Base-by-base conservation (phyloP, 2,113 vertebrate genomes). In the Nothobranchius kuhntae region DNA sequence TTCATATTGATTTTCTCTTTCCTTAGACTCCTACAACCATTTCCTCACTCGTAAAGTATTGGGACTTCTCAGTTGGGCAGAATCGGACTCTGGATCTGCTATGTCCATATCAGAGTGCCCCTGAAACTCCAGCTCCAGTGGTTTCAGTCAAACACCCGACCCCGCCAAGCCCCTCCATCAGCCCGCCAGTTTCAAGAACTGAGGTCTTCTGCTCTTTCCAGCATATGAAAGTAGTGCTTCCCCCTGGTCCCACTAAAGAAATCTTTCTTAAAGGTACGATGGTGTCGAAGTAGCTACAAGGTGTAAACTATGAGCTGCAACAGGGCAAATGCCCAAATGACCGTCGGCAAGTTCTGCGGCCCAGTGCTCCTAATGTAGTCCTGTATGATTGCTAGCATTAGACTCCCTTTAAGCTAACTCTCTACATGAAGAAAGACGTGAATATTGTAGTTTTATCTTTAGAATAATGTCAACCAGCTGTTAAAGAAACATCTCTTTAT, bases 151-250 rank as follows among this genome's bases (percentile, higher is more conserved):
- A 11, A 11, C 9, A 50, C 0, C 58, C 21, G 0, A 30, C 51
- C 10, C 11, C 52, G 53, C 35, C 42, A 9, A 75, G 45, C 61
- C 44, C 65, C 54, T 76, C 66, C 13, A 3, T 24, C 0, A 13
- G 15, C 6, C 48, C 3, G 0, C 13, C 35, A 36, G 24, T 15
- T 63, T 42, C 63, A 5, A 72, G 76, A 52, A 67, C 82, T 42
- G 61, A 84, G 40, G 68, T 93, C 30, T 42, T 73, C 46, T 94
- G 92, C 71, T 87, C 78, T 35, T 48, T 81, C 47, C 71, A 89
- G 21, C 73, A 86, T 10, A 93, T 93, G 92, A 82, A 36, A 4
- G 80, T 92, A 40, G 77, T 75, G 38, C 74, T 93, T 21, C 89
- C 91, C 10, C 35, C 76, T 64, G 88, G 88, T 57, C 75, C 85